Conservation (phyloP, 2,113 vertebrate species). For the Hiodon tergisus region DNA sequence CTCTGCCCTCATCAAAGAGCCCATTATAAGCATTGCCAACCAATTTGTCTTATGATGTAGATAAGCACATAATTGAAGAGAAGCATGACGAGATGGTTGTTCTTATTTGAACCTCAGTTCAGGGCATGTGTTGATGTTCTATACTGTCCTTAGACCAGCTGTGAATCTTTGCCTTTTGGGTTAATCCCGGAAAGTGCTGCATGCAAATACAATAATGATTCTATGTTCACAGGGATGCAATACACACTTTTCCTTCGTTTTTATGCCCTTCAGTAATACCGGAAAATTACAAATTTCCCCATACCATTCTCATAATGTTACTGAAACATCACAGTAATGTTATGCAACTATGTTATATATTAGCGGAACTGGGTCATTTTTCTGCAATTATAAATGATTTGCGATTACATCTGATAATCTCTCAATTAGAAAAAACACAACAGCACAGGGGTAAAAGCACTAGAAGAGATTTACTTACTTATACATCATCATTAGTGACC, state of each 20-base stretch:
- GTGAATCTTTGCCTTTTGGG: not conserved
- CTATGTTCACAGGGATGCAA: not conserved
- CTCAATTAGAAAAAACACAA: conserved; percentile 38
- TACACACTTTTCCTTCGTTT: conserved; percentile 9
- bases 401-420: conserved; percentile 31
- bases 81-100: not conserved
- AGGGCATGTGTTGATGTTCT: not conserved
- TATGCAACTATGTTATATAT: too few species aligned
- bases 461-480: conserved; percentile 37
- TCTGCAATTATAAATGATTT: conserved; percentile 31
- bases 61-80: conserved; percentile 5
- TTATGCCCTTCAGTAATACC: not conserved
- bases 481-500: conserved; percentile 38
- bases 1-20: not conserved
- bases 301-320: too few species aligned
- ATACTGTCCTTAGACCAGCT: not conserved
- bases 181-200: not conserved
- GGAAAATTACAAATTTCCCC: conserved; percentile 3
- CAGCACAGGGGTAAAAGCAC: conserved; percentile 31
- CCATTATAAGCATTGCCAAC: not conserved
- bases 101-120: not conserved
- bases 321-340: too few species aligned
- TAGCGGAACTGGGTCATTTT: not conserved
- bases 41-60: not conserved
- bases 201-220: not conserved